A percentile compares a stretch with the other conserved stretches of the same genome.
Evolutionary conservation across 2,113 vertebrate genomes (phyloP).

Genomic region (Pogona vitticeps): DNA sequence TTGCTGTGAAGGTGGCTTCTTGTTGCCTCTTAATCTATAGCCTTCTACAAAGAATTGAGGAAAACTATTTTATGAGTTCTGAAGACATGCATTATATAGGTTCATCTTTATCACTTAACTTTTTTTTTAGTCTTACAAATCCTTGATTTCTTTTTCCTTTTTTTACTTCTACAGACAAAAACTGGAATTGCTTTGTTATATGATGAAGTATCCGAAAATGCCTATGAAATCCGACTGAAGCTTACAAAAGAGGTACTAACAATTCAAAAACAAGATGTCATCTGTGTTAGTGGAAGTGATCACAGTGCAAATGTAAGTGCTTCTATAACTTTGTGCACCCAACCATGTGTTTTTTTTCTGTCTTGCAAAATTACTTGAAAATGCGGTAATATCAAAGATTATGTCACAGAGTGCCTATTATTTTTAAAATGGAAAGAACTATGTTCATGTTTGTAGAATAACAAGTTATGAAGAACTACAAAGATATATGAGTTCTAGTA

Average conservation of each 20-base stretch:
- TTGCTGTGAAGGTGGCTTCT: neutral
- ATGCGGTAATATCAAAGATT: neutral
- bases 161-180: constrained; percentile 83
- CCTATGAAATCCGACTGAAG: constrained; percentile 89
- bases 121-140: neutral
- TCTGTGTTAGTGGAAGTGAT: constrained; percentile 83
- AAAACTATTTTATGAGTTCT: neutral
- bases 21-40: neutral
- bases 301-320: constrained; percentile 90
- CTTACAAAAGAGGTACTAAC: constrained; percentile 88
- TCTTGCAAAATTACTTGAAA: constrained; percentile 23
- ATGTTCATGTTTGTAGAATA: too few relatives aligned
- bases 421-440: neutral
- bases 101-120: neutral
- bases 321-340: constrained; percentile 55
- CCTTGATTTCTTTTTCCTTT: constrained; percentile 16
- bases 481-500: too few relatives aligned
- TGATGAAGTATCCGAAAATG: constrained; percentile 83
- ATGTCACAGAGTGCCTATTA: neutral
- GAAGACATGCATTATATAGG: neutral
- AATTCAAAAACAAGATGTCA: constrained; percentile 92
- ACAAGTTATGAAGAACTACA: too few relatives aligned
- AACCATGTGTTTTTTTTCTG: constrained; percentile 16
- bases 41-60: neutral
- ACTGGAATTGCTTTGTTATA: constrained; percentile 86